These are phyloP conservation scores for Platyrinchus mystaceus DNA, from an alignment of 2,797 vertebrate species.

Conservation along the genomic window DNA sequence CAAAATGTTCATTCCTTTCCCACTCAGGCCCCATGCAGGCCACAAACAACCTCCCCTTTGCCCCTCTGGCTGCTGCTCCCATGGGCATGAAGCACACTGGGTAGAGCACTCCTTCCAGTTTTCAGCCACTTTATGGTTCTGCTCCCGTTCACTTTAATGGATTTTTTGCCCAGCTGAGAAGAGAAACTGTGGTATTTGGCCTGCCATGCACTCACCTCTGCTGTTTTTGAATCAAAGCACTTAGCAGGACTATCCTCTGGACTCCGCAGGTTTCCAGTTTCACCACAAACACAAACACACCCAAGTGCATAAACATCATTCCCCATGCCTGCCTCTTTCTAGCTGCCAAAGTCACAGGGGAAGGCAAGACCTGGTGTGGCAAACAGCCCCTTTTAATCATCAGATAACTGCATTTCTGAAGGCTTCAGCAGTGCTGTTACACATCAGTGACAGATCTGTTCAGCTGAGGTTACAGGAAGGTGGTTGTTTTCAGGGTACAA, in stretches of 20 bases:
- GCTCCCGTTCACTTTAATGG: neutral
- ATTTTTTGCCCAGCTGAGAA: neutral
- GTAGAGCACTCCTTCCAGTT: neutral
- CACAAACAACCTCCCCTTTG: neutral
- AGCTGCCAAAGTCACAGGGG: neutral
- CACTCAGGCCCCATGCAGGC: fast-evolving
- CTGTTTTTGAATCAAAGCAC: neutral
- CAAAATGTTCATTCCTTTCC: neutral
- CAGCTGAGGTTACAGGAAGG: neutral
- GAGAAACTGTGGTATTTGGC: neutral
- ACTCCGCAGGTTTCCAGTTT: neutral
- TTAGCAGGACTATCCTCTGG: neutral
- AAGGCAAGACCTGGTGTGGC: neutral
- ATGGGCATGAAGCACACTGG: fast-evolving
- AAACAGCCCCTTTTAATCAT: neutral
- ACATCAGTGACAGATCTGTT: neutral
- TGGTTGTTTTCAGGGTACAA: neutral
- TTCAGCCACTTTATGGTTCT: neutral
- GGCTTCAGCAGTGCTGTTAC: neutral
- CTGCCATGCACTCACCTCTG: neutral
- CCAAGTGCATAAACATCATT: neutral
- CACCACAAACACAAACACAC: neutral
- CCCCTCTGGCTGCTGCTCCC: neutral
- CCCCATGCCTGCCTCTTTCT: neutral
- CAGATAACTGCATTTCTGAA: neutral